Conservation (phyloP, 2,113 vertebrate species). For the Prionailurus viverrinus region DNA sequence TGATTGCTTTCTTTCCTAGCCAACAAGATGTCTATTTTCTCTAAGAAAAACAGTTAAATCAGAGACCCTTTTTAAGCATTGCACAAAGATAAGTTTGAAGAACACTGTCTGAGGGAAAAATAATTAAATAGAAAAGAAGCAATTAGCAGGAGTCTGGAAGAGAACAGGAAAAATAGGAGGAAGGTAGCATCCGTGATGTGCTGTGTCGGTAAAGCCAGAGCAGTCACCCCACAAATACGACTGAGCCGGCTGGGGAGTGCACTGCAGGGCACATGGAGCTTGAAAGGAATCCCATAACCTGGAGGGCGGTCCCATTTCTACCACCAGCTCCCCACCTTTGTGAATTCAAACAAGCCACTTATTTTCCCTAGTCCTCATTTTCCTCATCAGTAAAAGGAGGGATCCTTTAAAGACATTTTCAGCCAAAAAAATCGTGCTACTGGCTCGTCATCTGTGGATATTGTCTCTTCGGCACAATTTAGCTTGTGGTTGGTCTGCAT, state of each 20-base stretch:
- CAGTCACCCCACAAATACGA: background rate
- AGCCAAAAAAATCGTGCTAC: background rate
- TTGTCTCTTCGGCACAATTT: background rate
- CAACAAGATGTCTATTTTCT: slow-evolving; percentile 5
- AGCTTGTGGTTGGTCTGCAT: background rate
- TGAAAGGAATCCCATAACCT: background rate
- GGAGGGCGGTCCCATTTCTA: background rate
- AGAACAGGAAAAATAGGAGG: background rate
- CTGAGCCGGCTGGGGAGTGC: background rate
- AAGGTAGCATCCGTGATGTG: background rate
- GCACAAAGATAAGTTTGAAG: slow-evolving; percentile 13
- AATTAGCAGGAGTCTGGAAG: background rate
- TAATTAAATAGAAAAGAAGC: background rate
- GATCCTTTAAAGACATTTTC: background rate
- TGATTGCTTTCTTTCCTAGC: background rate
- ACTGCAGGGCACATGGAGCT: background rate
- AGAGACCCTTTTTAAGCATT: background rate
- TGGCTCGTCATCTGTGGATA: background rate
- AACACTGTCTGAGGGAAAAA: background rate
- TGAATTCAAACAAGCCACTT: background rate
- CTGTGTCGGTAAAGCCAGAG: background rate
- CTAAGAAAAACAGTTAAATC: background rate
- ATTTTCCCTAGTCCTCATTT: background rate
- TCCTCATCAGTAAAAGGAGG: background rate
- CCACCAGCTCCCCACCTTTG: background rate